Base-by-base conservation (phyloP, 1,140 invertebrate genomes). In the Chironomus striatipennis region DNA sequence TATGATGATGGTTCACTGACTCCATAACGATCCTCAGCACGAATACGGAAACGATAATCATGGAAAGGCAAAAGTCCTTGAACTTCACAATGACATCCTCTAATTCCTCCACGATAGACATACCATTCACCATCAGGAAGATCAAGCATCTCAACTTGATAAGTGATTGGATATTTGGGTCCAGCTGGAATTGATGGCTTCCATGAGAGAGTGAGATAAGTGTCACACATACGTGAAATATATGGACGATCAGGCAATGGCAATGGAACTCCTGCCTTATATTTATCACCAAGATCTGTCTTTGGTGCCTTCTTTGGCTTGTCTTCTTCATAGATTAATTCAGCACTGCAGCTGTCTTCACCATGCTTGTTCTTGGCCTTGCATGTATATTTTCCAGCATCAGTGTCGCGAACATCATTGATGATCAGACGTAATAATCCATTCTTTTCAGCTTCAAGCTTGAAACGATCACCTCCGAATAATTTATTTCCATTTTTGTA, bases 21-120 rank as follows among this genome's bases (percentile, higher is more conserved):
- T n/a, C 96, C 96, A 79, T 94, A 95, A 81, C 95, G 94, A 81
- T 98, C 98, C 79, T 97, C 95, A 2, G 97, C 96, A n/a, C 95
- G 87, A 34, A 98, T 88, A 70, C 96, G 86, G 85, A 97, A 97
- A 80, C 92, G 91, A 83, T 97, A 97, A 83, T 97, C 94, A 74
- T 91, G 86, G 83, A 93, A 92, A 0, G 94, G 94, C 78, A 93
- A 89, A 47, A 93, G 85, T 81, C 92, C 92, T 34, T 88, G 85
- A 73, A 97, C 91, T 78, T 95, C 93, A 79, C 93, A 95, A 20
- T 89, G 88, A 78, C 92, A 94, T 65, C 92, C 93, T 75, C 93
- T 87, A 7, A 97, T 87, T 5, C 93, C 93, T 20, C 90, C 89
- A 75, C 91, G 87, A 0, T 91, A 89, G 0, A 91, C 92, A 77